These are phyloP conservation scores for Colistium nudipinnis DNA, from an alignment of 2,113 vertebrate species.

Conservation along the genomic window DNA sequence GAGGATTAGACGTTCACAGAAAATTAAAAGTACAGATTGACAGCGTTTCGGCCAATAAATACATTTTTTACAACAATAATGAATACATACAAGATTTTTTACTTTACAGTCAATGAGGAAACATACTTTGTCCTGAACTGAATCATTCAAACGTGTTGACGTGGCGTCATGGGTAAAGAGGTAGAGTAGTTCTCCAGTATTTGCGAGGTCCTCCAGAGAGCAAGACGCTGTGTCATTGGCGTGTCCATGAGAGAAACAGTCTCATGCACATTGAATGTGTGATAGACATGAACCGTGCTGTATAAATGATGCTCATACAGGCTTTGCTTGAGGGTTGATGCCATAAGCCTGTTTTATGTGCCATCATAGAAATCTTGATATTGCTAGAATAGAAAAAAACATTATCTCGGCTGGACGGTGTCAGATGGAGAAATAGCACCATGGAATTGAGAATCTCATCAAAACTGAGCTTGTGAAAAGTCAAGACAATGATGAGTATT, in stretches of 20 bases:
- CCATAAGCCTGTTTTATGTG: too few species aligned
- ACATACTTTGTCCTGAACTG: background rate
- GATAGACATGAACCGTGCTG: background rate
- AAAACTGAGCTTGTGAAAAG: too few species aligned
- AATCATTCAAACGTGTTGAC: background rate
- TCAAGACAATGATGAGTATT: too few species aligned
- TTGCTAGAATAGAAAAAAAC: too few species aligned
- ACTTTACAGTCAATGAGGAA: background rate
- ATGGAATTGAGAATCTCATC: too few species aligned
- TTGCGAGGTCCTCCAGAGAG: background rate
- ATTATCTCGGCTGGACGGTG: too few species aligned
- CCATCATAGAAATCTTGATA: too few species aligned
- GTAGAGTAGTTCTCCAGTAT: background rate
- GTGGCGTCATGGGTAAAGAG: too few species aligned
- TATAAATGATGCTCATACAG: background rate
- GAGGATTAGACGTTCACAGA: background rate
- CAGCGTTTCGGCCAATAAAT: background rate
- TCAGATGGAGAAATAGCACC: too few species aligned
- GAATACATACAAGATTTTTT: background rate
- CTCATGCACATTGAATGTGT: background rate
- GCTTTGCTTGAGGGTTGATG: background rate
- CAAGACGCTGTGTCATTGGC: background rate
- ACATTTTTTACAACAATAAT: background rate
- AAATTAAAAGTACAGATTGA: background rate
- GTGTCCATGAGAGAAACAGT: background rate